phyloP scores from a whole-genome alignment of 2,888 invertebrate species.

The Amiota mariae region DNA sequence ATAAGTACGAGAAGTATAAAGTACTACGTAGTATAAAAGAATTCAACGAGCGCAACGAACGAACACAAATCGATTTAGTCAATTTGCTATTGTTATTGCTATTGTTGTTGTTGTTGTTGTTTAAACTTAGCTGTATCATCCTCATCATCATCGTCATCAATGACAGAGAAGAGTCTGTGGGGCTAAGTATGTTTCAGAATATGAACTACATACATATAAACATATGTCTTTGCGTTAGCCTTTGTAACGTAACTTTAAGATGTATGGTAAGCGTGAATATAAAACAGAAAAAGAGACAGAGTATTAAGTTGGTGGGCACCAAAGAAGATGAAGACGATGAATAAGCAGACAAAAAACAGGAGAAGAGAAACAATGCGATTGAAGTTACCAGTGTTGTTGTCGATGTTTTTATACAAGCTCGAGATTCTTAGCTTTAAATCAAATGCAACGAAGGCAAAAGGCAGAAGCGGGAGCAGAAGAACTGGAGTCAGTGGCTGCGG shows the following conservation, averaged over 20 bases:
- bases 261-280: too few species aligned
- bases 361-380: neutral
- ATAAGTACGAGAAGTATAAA: too few species aligned
- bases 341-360: neutral
- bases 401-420: slow-evolving; percentile 26
- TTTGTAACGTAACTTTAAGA: too few species aligned
- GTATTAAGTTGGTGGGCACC: neutral
- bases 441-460: slow-evolving; percentile 34
- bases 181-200: too few species aligned
- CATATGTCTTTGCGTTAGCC: too few species aligned
- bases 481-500: slow-evolving; percentile 53
- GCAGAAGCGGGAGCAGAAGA: slow-evolving; percentile 35
- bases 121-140: slow-evolving; percentile 3
- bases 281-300: too few species aligned
- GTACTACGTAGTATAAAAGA: neutral
- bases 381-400: slow-evolving; percentile 22
- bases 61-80: slow-evolving; percentile 61
- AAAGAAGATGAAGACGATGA: neutral
- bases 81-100: slow-evolving; percentile 62
- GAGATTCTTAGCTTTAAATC: slow-evolving; percentile 10
- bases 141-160: neutral
- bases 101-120: neutral
- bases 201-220: too few species aligned
- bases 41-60: slow-evolving; percentile 46
- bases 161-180: too few species aligned